Evolutionary conservation across 2,113 vertebrate genomes (phyloP).

Genomic region (Hassar affinis): DNA sequence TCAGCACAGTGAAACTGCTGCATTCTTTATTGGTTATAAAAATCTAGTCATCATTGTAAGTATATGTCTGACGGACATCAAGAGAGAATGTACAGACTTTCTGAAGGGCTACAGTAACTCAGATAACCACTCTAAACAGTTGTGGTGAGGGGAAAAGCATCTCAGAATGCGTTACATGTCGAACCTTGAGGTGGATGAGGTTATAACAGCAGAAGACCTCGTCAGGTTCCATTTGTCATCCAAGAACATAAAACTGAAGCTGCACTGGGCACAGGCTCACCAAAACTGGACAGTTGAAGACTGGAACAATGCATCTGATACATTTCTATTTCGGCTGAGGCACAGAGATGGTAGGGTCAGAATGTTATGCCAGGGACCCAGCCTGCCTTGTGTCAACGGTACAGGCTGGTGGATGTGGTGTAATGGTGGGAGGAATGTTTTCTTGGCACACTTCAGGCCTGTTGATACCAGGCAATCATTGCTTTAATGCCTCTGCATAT

Average conservation of each 20-base stretch:
- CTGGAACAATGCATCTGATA: not conserved
- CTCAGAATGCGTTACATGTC: not conserved
- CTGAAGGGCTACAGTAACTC: not conserved
- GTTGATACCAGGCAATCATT: no score
- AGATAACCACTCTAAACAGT: not conserved
- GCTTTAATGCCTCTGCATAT: no score
- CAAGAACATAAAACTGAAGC: not conserved
- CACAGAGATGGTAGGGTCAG: no score
- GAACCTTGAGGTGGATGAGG: not conserved
- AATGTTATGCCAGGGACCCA: no score
- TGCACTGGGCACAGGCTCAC: not conserved
- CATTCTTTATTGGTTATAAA: not conserved
- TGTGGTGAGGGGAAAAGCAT: not conserved
- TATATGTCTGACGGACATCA: no score
- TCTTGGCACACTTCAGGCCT: no score
- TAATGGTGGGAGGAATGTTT: no score
- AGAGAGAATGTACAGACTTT: not conserved
- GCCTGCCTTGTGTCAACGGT: no score
- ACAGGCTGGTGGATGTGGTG: no score
- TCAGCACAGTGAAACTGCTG: not conserved
- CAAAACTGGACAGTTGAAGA: not conserved
- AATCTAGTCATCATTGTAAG: conserved; percentile 1
- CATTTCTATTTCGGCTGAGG: no score
- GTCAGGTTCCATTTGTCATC: not conserved
- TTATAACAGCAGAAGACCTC: not conserved